Percentiles rank a stretch among this genome's conserved stretches.
These are phyloP conservation scores for Gambusia affinis DNA, from an alignment of 2,113 vertebrate species.

Conservation along the genomic window DNA sequence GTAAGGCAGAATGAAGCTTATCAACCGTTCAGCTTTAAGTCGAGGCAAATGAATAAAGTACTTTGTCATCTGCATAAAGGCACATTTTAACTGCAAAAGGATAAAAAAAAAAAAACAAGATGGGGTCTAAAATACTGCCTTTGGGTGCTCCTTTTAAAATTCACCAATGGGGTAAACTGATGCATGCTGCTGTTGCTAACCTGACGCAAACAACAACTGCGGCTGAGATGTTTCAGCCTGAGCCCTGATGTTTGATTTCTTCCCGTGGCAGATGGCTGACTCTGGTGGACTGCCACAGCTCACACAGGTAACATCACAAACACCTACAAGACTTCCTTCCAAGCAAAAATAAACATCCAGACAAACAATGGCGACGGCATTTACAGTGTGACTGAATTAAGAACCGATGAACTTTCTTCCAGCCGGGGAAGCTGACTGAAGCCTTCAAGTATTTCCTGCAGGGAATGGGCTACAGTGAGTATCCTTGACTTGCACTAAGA, in stretches of 20 bases:
- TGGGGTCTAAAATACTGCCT: not conserved
- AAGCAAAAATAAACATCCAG: not conserved
- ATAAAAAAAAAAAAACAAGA: not conserved
- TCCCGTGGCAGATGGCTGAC: slow-evolving; percentile 90
- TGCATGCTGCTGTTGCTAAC: not conserved
- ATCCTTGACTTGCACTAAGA: not conserved
- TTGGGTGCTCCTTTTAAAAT: too few species aligned
- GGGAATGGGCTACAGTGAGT: slow-evolving; percentile 99
- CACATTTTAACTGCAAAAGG: not conserved
- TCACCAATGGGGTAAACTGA: not conserved
- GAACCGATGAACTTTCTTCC: slow-evolving; percentile 50
- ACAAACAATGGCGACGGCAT: not conserved
- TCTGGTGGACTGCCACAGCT: slow-evolving; percentile 96
- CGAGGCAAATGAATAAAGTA: not conserved
- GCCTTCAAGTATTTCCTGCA: slow-evolving; percentile 99
- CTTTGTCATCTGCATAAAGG: not conserved
- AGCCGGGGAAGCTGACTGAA: slow-evolving; percentile 96
- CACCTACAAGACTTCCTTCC: too few species aligned
- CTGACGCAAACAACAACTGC: not conserved
- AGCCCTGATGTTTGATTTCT: slow-evolving; percentile 9
- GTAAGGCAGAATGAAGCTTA: not conserved
- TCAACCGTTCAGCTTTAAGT: not conserved
- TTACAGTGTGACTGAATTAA: not conserved
- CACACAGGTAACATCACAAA: slow-evolving; percentile 88
- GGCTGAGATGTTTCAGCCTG: not conserved